Conservation (phyloP, 2,113 vertebrate species). For the Thalassarche chlororhynchos region DNA sequence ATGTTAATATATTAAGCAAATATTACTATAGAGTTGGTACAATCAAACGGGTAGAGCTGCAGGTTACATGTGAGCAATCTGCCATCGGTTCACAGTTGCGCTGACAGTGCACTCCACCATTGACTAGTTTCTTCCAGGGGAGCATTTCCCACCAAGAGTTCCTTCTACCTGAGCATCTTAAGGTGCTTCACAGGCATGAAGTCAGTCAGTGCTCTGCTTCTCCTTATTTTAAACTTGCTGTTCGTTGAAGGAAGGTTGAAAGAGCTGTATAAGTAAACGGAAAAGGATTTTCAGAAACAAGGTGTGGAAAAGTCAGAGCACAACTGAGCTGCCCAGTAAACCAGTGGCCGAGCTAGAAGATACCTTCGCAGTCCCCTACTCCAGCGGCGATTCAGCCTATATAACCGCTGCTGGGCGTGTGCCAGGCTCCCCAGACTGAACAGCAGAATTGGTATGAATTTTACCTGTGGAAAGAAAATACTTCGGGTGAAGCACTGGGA, state of each 20-base stretch:
- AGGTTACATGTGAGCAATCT: not conserved
- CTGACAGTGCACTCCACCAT: not conserved
- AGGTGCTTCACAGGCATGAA: not conserved
- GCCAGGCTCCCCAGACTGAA: not conserved
- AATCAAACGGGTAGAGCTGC: not conserved
- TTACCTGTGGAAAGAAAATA: not conserved
- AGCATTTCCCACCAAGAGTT: not conserved
- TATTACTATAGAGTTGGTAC: not conserved
- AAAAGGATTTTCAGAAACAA: not conserved
- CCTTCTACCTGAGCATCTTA: not conserved
- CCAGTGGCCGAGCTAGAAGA: not conserved
- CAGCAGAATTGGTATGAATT: not conserved
- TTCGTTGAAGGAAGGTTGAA: not conserved
- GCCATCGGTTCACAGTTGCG: not conserved
- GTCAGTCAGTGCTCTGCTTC: not conserved
- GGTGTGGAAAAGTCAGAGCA: not conserved
- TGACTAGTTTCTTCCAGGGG: not conserved
- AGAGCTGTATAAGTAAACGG: not conserved
- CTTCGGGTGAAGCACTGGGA: not conserved
- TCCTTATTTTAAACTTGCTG: not conserved
- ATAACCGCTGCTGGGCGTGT: not conserved
- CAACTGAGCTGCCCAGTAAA: not conserved
- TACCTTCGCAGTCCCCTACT: fast-evolving
- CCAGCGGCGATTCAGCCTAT: not conserved
- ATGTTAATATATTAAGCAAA: not conserved